Conservation (phyloP, 2,888 invertebrate species). For the Pachydiplax longipennis region DNA sequence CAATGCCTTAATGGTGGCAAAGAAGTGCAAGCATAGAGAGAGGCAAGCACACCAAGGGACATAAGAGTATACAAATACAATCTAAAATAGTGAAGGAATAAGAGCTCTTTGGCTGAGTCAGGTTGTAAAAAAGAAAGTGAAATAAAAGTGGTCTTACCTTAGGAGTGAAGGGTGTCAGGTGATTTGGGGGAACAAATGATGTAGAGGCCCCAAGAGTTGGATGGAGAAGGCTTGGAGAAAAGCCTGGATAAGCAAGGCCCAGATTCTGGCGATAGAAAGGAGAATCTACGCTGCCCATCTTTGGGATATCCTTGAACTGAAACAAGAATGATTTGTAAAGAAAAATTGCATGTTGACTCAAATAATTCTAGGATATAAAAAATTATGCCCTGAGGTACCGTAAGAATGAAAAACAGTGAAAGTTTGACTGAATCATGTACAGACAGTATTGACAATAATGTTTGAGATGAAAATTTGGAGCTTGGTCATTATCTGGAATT, state of each 20-base stretch:
- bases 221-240: constrained; percentile 79
- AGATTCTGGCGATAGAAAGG: constrained; percentile 80
- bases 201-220: constrained; percentile 78
- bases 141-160: constrained; percentile 69
- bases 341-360: no score
- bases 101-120: not conserved
- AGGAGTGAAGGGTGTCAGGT: constrained; percentile 85
- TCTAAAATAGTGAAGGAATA: not conserved
- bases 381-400: no score
- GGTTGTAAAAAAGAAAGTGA: not conserved
- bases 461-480: no score
- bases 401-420: no score
- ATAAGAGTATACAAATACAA: not conserved
- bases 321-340: not conserved
- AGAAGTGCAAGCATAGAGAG: not conserved
- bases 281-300: constrained; percentile 78
- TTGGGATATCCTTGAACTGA: constrained; percentile 88
- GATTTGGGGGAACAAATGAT: constrained; percentile 89
- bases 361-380: no score
- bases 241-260: constrained; percentile 81
- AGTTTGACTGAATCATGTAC: no score
- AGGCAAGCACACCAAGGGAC: not conserved
- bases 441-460: no score
- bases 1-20: not conserved
- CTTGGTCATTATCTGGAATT: no score